Evolutionary conservation across 2,888 invertebrate genomes (phyloP), one percentile per base, ranked within the genome.

Genomic region (Drosophila mercatorum): DNA sequence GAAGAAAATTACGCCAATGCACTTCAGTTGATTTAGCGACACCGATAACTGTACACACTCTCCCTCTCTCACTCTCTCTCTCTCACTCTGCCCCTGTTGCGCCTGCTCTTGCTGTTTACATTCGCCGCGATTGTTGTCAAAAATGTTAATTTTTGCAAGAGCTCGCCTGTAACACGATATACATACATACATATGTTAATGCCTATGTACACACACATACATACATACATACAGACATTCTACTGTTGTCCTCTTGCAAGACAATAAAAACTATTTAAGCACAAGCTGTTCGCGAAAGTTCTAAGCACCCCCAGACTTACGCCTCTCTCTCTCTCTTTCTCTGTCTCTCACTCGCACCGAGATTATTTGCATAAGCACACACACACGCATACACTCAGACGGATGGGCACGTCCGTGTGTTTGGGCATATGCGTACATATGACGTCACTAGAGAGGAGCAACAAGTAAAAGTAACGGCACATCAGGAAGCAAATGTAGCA

Each of bases 401-500:
- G 8, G 8, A 12, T 26, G 2, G n/a, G 14, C 17, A 28, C 28
- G 31, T 36, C 34, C 26, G 40, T 62, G 14, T 22, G 14, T 44
- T 14, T 46, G 36, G 28, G 47, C 17, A 31, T 71, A 56, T 44
- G 41, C 5, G 26, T 74, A 55, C 61, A 59, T 59, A 63, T 68
- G 68, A 31, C 68, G 73, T 68, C 73, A 70, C 44, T 43, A 3
- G 53, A 36, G n/a, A 41, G 31, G 44, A 55, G 76, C 76, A 76
- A 76, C 76, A 76, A 76, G 74, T 76, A 65, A 55, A 57, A 46
- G 77, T 60, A 47, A 69, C 36, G 40, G 47, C 41, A 58, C 57
- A 72, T 67, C 61, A 72, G 75, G 64, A 73, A 68, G 61, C 51
- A 65, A 77, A 47, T 65, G 49, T 47, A 26, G 41, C 52, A 47